phyloP scores from a whole-genome alignment of 2,113 vertebrate species.

The Psittacus erithacus region DNA sequence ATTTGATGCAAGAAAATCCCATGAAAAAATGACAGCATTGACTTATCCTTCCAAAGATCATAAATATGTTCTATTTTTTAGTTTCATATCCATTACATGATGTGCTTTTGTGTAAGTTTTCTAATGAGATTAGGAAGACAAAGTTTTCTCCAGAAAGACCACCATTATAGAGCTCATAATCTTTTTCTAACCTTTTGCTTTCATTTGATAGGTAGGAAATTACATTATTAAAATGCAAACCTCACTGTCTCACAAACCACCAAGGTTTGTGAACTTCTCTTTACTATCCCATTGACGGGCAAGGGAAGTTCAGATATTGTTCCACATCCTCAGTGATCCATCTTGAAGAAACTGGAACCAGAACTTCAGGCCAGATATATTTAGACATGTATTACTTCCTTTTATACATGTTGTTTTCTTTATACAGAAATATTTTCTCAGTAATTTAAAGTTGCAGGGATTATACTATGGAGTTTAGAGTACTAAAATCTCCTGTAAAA shows the following conservation, averaged over 20 bases:
- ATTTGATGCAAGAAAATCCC: background rate
- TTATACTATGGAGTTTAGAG: background rate
- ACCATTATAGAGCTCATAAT: background rate
- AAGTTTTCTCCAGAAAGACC: background rate
- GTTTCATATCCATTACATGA: background rate
- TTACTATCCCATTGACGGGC: background rate
- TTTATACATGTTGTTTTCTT: background rate
- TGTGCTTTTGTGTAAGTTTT: background rate
- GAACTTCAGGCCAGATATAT: background rate
- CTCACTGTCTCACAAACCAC: background rate
- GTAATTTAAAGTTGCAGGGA: background rate
- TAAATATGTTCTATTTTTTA: background rate
- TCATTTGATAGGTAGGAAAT: background rate
- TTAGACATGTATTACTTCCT: accelerated
- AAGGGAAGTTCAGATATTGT: background rate
- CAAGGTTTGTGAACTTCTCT: background rate
- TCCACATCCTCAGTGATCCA: background rate
- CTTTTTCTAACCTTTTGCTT: background rate
- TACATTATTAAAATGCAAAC: background rate
- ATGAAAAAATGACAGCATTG: background rate
- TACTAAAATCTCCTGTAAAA: background rate
- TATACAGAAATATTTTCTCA: background rate
- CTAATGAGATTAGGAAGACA: background rate
- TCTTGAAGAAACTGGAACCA: background rate
- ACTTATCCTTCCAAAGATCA: background rate